Evolutionary conservation across 2,113 vertebrate species (phyloP).

Genomic region (Rostratula benghalensis): DNA sequence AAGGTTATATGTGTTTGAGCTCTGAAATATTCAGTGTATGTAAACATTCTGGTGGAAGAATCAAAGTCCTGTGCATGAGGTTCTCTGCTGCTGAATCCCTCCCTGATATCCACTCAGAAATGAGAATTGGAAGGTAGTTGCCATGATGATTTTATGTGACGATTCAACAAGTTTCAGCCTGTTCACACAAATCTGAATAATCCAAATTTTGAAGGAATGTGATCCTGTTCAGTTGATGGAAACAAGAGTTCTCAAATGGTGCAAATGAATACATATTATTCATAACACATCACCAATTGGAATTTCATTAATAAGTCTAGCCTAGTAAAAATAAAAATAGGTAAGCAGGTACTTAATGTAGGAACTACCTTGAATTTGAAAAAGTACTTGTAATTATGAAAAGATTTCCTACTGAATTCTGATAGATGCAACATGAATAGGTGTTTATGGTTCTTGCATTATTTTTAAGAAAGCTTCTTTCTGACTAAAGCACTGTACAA

Average conservation of each 20-base stretch:
- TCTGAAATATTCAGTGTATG: not conserved
- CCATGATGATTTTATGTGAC: not conserved
- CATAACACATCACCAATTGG: not conserved
- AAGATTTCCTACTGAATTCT: not conserved
- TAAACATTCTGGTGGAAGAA: not conserved
- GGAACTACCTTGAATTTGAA: not conserved
- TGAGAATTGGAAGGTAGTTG: not conserved
- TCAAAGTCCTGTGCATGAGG: not conserved
- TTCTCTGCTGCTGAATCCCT: not conserved
- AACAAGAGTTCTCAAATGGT: not conserved
- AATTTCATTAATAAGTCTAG: conserved; percentile 1
- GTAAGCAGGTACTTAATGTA: not conserved
- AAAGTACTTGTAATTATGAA: not conserved
- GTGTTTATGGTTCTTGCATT: not conserved
- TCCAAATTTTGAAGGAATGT: not conserved
- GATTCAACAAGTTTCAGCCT: not conserved
- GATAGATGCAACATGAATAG: not conserved
- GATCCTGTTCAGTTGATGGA: not conserved
- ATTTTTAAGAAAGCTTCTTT: not conserved
- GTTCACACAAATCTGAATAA: not conserved
- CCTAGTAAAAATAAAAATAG: not conserved
- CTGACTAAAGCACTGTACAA: not conserved
- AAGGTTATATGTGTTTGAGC: not conserved
- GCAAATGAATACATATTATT: not conserved
- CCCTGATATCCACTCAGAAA: not conserved